Evolutionary conservation across 2,797 vertebrate genomes (phyloP).

Genomic region (Luscinia megarhynchos): DNA sequence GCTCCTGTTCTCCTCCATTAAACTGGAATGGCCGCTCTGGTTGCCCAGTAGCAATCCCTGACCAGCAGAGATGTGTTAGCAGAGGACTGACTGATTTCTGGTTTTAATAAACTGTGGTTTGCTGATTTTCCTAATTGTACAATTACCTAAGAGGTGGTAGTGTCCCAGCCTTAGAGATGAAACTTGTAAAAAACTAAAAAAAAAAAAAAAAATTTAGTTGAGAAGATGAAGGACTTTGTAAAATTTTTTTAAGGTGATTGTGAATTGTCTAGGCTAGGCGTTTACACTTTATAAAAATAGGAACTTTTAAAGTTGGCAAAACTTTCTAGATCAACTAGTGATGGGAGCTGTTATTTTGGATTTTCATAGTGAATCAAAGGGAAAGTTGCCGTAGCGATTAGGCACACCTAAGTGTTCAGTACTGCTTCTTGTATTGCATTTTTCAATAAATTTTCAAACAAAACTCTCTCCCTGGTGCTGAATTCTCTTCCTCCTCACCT

Average conservation of each 20-base stretch:
- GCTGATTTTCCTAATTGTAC: slow-evolving; percentile 47
- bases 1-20: slow-evolving; percentile 16
- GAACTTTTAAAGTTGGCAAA: slow-evolving; percentile 56
- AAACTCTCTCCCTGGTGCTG: background rate
- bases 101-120: slow-evolving; percentile 52
- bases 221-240: slow-evolving; percentile 81
- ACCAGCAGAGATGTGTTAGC: background rate
- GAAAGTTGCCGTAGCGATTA: slow-evolving; percentile 72
- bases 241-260: slow-evolving; percentile 66
- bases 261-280: slow-evolving; percentile 75
- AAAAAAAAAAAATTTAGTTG: slow-evolving; percentile 49
- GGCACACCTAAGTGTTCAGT: slow-evolving; percentile 68
- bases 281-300: slow-evolving; percentile 73
- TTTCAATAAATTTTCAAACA: slow-evolving; percentile 81
- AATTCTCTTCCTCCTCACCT: background rate
- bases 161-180: slow-evolving; percentile 58
- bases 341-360: slow-evolving; percentile 61
- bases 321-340: slow-evolving; percentile 60
- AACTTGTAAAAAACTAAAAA: background rate
- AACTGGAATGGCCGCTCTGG: background rate
- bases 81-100: slow-evolving; percentile 4
- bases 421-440: slow-evolving; percentile 82
- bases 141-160: slow-evolving; percentile 32
- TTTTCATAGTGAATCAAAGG: slow-evolving; percentile 70
- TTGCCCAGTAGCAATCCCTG: slow-evolving; percentile 1